These are phyloP conservation scores for Shargacucullia verbasci DNA, from an alignment of 2,888 invertebrate genomes.

Conservation along the genomic window DNA sequence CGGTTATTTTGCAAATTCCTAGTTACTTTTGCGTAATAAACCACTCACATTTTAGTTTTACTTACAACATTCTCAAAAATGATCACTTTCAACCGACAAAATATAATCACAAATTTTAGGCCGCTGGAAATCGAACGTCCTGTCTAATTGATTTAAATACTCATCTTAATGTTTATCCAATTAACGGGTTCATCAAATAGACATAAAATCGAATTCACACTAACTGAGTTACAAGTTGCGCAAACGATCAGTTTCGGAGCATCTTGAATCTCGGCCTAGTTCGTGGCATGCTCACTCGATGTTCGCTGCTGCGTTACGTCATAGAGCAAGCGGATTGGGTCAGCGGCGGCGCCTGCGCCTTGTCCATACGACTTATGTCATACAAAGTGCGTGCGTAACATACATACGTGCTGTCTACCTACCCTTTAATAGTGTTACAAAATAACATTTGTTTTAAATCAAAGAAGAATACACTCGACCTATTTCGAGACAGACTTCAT, in stretches of 20 bases:
- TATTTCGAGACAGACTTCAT: constrained; percentile 34
- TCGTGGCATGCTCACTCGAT: constrained; percentile 62
- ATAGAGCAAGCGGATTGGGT: constrained; percentile 78
- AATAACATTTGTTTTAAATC: constrained; percentile 47
- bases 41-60: constrained; percentile 17
- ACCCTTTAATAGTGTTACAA: constrained; percentile 56
- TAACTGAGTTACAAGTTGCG: constrained; percentile 59
- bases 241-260: constrained; percentile 79
- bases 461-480: constrained; percentile 28
- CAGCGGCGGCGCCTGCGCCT: constrained; percentile 70
- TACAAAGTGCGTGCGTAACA: constrained; percentile 65
- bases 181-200: constrained; percentile 25
- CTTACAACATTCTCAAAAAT: background rate
- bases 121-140: too few species aligned
- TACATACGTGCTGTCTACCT: constrained; percentile 67
- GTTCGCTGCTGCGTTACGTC: constrained; percentile 70
- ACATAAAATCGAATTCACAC: constrained; percentile 24
- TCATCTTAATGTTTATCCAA: constrained; percentile 6
- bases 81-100: too few species aligned
- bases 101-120: too few species aligned
- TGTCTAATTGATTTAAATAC: too few species aligned
- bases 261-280: constrained; percentile 82
- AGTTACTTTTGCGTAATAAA: constrained; percentile 47
- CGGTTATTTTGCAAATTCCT: constrained; percentile 54
- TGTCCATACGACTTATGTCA: constrained; percentile 82